A percentile compares a stretch with the other conserved stretches of the same genome.
These are phyloP conservation scores for Porites divaricata DNA, from an alignment of 92 coral and sea anemone genomes.

Conservation along the genomic window DNA sequence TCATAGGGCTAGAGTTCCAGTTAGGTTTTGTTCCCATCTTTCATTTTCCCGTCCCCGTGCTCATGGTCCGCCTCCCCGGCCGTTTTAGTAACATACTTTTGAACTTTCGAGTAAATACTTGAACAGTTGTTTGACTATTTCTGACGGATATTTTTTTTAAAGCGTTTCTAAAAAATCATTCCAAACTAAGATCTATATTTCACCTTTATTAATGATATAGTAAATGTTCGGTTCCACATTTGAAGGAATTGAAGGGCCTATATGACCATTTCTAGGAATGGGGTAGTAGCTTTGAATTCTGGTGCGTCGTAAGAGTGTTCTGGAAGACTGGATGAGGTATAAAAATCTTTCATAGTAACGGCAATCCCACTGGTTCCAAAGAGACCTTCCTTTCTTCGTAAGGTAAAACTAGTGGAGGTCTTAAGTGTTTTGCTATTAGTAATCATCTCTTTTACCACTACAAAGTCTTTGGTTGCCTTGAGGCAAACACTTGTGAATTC, in stretches of 20 bases:
- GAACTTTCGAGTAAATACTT: no score
- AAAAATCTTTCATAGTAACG: slow-evolving; percentile 62
- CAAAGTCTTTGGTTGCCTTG: slow-evolving; percentile 76
- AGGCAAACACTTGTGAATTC: slow-evolving; percentile 78
- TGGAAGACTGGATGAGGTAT: slow-evolving; percentile 65
- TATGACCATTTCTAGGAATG: slow-evolving; percentile 8
- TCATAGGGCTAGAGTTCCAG: no score
- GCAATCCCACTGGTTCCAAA: slow-evolving; percentile 52
- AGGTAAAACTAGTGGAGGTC: slow-evolving; percentile 78
- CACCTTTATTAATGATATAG: neutral
- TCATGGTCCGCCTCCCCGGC: no score
- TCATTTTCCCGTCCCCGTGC: no score
- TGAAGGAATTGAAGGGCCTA: neutral
- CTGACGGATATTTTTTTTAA: no score
- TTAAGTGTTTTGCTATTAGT: slow-evolving; percentile 81
- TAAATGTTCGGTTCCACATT: neutral
- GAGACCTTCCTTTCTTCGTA: slow-evolving; percentile 71
- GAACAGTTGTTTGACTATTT: no score
- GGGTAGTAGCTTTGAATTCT: slow-evolving; percentile 9
- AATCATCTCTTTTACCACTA: slow-evolving; percentile 83
- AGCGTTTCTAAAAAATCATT: no score
- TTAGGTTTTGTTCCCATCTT: no score
- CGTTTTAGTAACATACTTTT: no score
- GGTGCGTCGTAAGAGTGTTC: slow-evolving; percentile 31
- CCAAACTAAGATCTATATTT: no score